Percentiles rank a stretch among this genome's conserved stretches.
These are phyloP conservation scores for Plebejus argus DNA, from an alignment of 2,888 invertebrate species.

Conservation along the genomic window DNA sequence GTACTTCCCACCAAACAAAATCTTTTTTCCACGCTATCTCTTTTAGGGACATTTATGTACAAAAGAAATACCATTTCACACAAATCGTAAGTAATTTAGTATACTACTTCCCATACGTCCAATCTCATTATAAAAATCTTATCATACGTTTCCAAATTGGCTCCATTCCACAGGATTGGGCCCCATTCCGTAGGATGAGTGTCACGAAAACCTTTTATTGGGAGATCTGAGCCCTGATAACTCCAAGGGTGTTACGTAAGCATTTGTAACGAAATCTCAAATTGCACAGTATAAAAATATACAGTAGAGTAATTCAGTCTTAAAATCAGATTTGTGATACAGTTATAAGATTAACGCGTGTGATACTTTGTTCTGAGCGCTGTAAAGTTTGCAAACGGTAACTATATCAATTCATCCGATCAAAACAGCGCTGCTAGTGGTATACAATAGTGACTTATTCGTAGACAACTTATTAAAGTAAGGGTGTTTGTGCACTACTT, in stretches of 20 bases:
- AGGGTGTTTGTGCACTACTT: no score
- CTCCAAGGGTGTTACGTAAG: slow-evolving; percentile 49
- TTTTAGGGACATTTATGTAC: not conserved
- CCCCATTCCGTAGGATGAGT: slow-evolving; percentile 57
- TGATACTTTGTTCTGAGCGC: no score
- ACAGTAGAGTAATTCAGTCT: no score
- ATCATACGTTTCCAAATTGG: slow-evolving; percentile 47
- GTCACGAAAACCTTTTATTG: slow-evolving; percentile 55
- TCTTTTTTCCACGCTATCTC: not conserved
- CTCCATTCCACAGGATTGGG: slow-evolving; percentile 22
- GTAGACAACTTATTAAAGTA: no score
- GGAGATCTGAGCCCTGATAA: slow-evolving; percentile 56
- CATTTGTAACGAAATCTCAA: slow-evolving; percentile 6
- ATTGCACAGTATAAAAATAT: not conserved
- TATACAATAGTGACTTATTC: no score
- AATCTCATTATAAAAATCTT: slow-evolving; percentile 42
- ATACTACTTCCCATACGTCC: not conserved
- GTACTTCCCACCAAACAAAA: not conserved
- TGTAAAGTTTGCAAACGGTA: no score
- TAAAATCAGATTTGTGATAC: no score
- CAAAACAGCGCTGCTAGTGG: no score
- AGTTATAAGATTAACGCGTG: no score
- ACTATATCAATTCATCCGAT: no score
- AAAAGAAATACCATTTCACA: not conserved
- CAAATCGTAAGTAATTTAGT: not conserved